Conservation (phyloP, 2,113 vertebrate genomes). For the Mobula hypostoma region DNA sequence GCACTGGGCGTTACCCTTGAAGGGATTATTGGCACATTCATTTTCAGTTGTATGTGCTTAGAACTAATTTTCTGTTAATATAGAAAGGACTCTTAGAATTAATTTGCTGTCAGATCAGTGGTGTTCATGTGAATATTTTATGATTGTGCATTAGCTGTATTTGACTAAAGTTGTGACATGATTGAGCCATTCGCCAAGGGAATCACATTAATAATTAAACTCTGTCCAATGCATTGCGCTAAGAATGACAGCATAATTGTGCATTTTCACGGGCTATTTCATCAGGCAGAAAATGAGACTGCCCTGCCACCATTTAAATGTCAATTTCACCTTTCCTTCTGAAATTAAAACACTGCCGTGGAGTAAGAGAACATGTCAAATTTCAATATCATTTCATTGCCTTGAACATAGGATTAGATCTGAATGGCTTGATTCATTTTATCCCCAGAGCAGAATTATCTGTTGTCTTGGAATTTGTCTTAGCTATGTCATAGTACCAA, state of each 20-base stretch:
- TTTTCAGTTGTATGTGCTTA: conserved; percentile 69
- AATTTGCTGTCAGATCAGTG: conserved; percentile 79
- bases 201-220: conserved; percentile 96
- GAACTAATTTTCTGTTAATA: conserved; percentile 81
- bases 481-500: conserved; percentile 45
- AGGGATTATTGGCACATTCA: conserved; percentile 78
- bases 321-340: conserved; percentile 60
- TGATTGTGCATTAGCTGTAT: conserved; percentile 89
- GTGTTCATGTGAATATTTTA: conserved; percentile 90
- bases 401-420: conserved; percentile 49
- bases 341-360: conserved; percentile 54
- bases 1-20: conserved; percentile 72
- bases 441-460: conserved; percentile 46
- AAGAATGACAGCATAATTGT: conserved; percentile 80
- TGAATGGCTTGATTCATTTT: conserved; percentile 44
- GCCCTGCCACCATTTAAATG: conserved; percentile 67
- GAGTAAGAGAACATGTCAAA: conserved; percentile 47
- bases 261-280: conserved; percentile 65
- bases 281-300: conserved; percentile 59
- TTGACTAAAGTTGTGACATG: conserved; percentile 90
- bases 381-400: conserved; percentile 46
- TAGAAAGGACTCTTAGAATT: conserved; percentile 79
- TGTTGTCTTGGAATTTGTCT: conserved; percentile 45
- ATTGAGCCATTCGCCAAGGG: conserved; percentile 80
- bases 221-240: conserved; percentile 76